Evolutionary conservation across 2,888 invertebrate species (phyloP), one percentile per base, ranked within the genome.

Genomic region (Stenoptilia bipunctidactyla): DNA sequence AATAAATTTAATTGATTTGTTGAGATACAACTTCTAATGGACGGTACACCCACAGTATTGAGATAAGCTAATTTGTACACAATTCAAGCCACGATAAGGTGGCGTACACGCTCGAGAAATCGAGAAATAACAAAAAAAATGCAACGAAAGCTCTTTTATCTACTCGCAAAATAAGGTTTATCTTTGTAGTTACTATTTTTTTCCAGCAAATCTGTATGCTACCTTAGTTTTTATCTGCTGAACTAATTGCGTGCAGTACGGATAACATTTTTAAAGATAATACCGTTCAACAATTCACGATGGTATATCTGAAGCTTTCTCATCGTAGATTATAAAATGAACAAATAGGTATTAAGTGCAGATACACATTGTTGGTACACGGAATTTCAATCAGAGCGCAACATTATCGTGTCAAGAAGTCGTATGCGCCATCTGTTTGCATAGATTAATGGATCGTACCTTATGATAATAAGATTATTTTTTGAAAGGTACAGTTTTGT

Each of bases 381-480:
- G 80, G 82, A 83, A 82, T 82, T 80, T 83, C 82, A 83, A 83
- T 83, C 82, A 82, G 71, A 58, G 58, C 52, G 35, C 45, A 38
- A 14, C 13, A 8, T 14, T 13, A 15, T 13, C 36, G 13, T 5
- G 15, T 33, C 38, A 36, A 30, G 56, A 56, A 30, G 45, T 38
- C 47, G 44, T 44, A 58, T 56, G 43, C 46, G 15, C 34, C 13
- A 13, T 5, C 2, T 14, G 13, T 6, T 34, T 9, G 40, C 41
- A 4, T 13, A 34, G 14, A 12, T 9, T 6, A 34, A 13, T 13
- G 30, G 30, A 30, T 12, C 30, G 30, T 30, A 12, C 2, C n/a
- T n/a, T 30, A 9, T 9, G n/a, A 30, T 34, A 13, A 13, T 12
- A 8, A 13, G 34, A 34, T 9, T 34, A 4, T 13, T 8, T 12